Evolutionary conservation across 2,797 vertebrate genomes (phyloP), one percentile per base, ranked within the genome.

Genomic region (Valencia hispanica): DNA sequence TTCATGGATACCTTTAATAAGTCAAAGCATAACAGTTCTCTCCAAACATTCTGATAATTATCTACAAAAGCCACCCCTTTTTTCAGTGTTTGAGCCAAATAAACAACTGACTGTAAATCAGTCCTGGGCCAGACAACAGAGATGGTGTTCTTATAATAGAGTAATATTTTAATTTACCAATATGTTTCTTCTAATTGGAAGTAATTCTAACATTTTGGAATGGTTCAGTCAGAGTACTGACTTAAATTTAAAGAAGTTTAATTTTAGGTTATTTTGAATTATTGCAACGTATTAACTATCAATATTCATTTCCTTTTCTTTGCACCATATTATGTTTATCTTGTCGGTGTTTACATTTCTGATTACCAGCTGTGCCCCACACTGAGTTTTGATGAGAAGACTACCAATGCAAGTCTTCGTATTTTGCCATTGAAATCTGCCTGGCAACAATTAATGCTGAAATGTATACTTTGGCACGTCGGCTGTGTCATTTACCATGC

Each of bases 391-490:
- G 43, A 78, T 11, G 12, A 81, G 14, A 79, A 79, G 61, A 77
- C 74, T 59, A 76, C 73, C 65, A 75, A 1, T 1, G 1, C 86
- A 74, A 66, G 65, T 74, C 78, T 68, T 68, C 36, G 63, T 82
- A 57, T 80, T 81, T 77, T 73, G 68, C 75, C 30, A 0, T 3
- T n/a, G 1, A 22, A 89, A 69, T 91, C 91, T 92, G 92, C 93
- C 90, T 87, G 43, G 91, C 91, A 93, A 93, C 93, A 91, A 86
- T 90, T 90, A 90, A 91, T 77, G 81, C 81, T 81, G 76, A 87
- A 87, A 79, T 75, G 85, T 82, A 87, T 88, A 84, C 91, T 78
- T 68, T 72, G 83, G 78, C 74, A 68, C 84, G 81, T 70, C 7
- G 73, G 73, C 84, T 4, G 45, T 87, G 87, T 90, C 88, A 88